Conservation (phyloP, 2,113 vertebrate genomes). For the Pongo abelii region DNA sequence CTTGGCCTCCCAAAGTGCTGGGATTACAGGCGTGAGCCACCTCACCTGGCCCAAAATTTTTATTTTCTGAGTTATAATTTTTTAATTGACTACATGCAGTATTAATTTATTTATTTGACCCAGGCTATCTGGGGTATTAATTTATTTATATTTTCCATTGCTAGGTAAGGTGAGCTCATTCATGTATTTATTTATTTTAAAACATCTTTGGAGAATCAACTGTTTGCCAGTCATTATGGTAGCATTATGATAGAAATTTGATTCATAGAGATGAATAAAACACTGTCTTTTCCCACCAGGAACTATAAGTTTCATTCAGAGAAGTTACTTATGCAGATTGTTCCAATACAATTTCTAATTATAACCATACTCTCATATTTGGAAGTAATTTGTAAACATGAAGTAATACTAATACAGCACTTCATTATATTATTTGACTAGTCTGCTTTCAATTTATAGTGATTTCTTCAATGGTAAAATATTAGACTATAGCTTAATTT, state of each 20-base stretch:
- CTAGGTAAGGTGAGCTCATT: neutral
- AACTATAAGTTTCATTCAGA: neutral
- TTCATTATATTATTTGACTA: constrained; percentile 7
- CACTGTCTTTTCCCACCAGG: neutral
- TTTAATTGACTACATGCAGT: neutral
- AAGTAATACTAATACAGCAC: neutral
- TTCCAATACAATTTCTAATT: neutral
- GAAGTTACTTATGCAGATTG: neutral
- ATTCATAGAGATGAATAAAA: neutral
- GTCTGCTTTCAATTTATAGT: neutral
- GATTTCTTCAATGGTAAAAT: neutral
- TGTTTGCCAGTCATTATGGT: neutral
- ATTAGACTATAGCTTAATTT: neutral
- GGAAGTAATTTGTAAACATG: neutral
- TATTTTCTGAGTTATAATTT: neutral
- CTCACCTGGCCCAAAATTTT: neutral
- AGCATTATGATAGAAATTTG: neutral
- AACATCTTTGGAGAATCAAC: neutral
- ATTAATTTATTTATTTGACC: neutral
- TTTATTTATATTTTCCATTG: neutral
- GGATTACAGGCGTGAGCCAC: too few relatives aligned
- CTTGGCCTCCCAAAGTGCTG: too few relatives aligned
- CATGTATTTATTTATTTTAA: neutral
- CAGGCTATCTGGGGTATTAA: neutral
- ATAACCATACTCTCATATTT: neutral